Base-by-base conservation (phyloP, 2,888 invertebrate species). In the Drosophila kanekoi region DNA sequence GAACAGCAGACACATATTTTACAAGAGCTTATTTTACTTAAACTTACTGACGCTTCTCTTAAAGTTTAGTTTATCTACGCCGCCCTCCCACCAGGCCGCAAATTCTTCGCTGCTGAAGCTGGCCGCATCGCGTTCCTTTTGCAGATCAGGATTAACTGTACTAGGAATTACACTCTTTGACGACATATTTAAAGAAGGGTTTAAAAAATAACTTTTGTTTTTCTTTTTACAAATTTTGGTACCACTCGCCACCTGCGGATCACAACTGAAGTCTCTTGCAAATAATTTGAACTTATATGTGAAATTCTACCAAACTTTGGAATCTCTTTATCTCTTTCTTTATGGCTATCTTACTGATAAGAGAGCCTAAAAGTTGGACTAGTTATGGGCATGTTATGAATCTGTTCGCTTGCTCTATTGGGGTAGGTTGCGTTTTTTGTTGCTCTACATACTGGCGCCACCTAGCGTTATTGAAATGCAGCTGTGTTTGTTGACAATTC, bases 81-180 rank as follows among this genome's bases (percentile, higher is more conserved):
- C 95, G 3, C 97, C 97, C 92, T 97, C 96, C 68, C 96, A 93
- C 74, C 96, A 93, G 91, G 95, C 93, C 0, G 96, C 97, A 72
- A 97, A 93, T 92, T 97, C 97, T 71, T 93, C 93, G 5, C 94
- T 92, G 89, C 95, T 93, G 87, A 97, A 96, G 9, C 94, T 94
- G 83, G 96, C 96, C 79, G 94, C 94, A 75, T 94, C 93, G 58
- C 97, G 94, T 92, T 97, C 97, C 73, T 93, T 94, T 81, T 93
- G 93, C 72, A 97, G 93, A 93, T 97, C 96, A 10, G 93, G 91
- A 91, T 96, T 96, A 20, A 95, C 92, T 44, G 90, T 90, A 45
- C 79, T 68, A 8, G 89, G 83, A 14, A 89, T 80, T 5, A 79
- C 54, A 49, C 63, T 78, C 8, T 64, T 71, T 0, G 60, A 33